phyloP scores from a whole-genome alignment of 2,888 invertebrate species.

The Troides helena region DNA sequence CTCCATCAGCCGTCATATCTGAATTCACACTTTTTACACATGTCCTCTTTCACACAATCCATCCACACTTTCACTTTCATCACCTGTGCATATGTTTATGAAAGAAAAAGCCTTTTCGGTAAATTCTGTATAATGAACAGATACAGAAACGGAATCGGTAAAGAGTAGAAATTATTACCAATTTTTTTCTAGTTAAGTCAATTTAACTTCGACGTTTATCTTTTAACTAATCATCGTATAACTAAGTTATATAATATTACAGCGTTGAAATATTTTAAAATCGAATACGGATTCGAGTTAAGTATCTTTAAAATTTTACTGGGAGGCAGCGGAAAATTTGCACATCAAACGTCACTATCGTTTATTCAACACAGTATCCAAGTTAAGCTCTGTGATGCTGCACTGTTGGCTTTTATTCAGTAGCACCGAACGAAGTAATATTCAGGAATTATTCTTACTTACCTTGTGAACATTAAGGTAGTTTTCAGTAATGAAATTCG shows the following conservation, averaged over 20 bases:
- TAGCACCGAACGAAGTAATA: background rate
- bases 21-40: too few species aligned
- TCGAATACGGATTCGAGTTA: background rate
- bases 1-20: too few species aligned
- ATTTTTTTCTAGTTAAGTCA: background rate
- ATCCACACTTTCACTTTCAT: too few species aligned
- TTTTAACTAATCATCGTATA: background rate
- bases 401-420: background rate
- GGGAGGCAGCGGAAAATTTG: constrained; percentile 12
- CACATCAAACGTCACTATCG: constrained; percentile 16
- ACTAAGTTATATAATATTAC: background rate
- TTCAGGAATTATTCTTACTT: background rate
- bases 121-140: too few species aligned
- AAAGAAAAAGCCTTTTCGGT: too few species aligned
- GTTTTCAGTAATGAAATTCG: constrained; percentile 10
- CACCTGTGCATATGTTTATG: too few species aligned
- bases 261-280: background rate
- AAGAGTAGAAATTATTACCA: background rate
- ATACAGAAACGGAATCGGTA: too few species aligned
- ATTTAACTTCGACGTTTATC: background rate
- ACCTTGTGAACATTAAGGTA: background rate
- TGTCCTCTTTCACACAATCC: too few species aligned
- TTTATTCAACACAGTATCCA: constrained; percentile 3
- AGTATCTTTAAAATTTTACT: background rate
- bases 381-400: background rate